Conservation (phyloP, 2,888 invertebrate genomes). For the Chirona hameri region DNA sequence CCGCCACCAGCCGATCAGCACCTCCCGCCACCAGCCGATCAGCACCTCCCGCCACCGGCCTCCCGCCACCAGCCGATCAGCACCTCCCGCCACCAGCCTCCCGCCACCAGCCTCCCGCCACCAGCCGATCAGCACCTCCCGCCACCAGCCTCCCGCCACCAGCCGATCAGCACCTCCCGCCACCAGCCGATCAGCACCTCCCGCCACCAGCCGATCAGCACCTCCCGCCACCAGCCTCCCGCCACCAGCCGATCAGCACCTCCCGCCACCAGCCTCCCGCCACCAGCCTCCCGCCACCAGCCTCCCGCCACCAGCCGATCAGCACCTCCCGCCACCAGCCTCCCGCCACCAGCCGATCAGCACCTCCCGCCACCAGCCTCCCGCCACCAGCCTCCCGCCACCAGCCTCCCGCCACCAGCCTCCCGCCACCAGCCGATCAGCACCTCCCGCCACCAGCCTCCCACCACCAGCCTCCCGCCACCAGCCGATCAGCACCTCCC, state of each 20-base stretch:
- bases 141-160: neutral
- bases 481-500: neutral
- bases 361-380: neutral
- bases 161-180: neutral
- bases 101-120: neutral
- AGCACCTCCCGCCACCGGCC: neutral
- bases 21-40: neutral
- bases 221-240: neutral
- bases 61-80: neutral
- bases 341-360: too few relatives aligned
- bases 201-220: too few relatives aligned
- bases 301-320: neutral
- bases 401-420: too few relatives aligned
- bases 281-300: neutral
- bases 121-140: neutral
- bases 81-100: neutral
- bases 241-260: neutral
- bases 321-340: too few relatives aligned
- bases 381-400: neutral
- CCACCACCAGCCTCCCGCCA: neutral
- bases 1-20: too few relatives aligned
- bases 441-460: neutral
- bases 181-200: too few relatives aligned
- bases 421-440: too few relatives aligned
- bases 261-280: too few relatives aligned